These are phyloP conservation scores for Castor canadensis DNA, from an alignment of 2,113 vertebrate species.

Conservation along the genomic window DNA sequence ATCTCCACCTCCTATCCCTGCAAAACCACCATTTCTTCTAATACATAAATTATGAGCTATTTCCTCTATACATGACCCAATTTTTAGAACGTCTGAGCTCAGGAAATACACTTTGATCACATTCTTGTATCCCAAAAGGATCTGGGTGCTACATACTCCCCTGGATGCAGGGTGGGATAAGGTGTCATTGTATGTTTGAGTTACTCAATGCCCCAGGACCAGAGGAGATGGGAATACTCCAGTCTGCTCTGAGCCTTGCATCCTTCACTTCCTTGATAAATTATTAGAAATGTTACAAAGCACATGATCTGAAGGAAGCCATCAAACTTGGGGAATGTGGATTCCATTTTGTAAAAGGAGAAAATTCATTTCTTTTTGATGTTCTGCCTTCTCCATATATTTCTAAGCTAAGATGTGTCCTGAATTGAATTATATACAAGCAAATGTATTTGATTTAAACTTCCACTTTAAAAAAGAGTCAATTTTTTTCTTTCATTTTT, in stretches of 20 bases:
- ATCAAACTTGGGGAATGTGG: neutral
- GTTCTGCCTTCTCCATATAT: neutral
- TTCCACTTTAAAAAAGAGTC: neutral
- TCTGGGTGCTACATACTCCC: neutral
- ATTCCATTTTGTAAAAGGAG: no score
- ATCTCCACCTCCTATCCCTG: neutral
- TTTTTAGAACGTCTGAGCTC: neutral
- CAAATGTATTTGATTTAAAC: neutral
- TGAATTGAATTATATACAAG: neutral
- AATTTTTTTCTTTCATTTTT: neutral
- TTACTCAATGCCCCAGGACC: no score
- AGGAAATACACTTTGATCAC: neutral
- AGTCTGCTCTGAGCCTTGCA: neutral
- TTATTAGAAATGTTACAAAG: neutral
- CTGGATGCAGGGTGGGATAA: rapidly evolving
- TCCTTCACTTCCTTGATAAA: neutral
- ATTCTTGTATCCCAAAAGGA: neutral
- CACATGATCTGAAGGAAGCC: neutral
- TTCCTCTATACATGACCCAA: neutral
- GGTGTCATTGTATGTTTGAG: rapidly evolving
- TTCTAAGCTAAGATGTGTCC: neutral
- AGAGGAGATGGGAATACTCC: neutral
- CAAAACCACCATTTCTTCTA: neutral
- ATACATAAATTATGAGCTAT: neutral
- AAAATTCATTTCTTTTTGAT: neutral